Evolutionary conservation across 2,797 vertebrate species (phyloP), one percentile per base, ranked within the genome.

Genomic region (Hippopotamyrus pictus): DNA sequence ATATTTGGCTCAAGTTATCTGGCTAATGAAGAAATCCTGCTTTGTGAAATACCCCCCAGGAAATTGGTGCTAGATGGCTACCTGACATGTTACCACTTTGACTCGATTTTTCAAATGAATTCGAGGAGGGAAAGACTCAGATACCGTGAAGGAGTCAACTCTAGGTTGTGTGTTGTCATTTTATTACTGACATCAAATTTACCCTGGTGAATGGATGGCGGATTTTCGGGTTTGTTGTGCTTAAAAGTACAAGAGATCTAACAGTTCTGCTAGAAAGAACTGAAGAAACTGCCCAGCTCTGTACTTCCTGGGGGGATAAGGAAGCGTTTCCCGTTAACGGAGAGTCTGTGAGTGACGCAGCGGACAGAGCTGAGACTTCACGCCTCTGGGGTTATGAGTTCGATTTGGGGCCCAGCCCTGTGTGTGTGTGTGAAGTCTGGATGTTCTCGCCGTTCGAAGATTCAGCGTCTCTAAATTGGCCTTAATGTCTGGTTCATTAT

Each of bases 231-330:
- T 41, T 87, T 85, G 87, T 73, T 89, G 73, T 89, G 90, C 53
- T 90, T 88, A 88, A 90, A 87, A 84, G 83, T 76, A 41, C 65
- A 54, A 12, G 79, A 87, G 89, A 89, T 88, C 46, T 73, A 90
- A 89, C 33, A 37, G 85, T 87, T 88, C 50, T 50, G 69, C n/a
- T 65, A 12, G 22, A 54, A 1, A 12, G 4, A 17, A 12, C 65
- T 73, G 25, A 37, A 29, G 65, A 53, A 88, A 76, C 84, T 69
- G 48, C 54, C 86, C 79, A 50, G 79, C 84, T 11, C 73, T 33
- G 41, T 48, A 85, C 76, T 86, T 87, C 79, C 89, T 90, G 73
- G 73, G 73, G 69, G 33, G 6, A 41, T 41, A 17, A 44, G 73
- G 12, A 14, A 8, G 33, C 12, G 2, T 19, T 41, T 41, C 33